These are phyloP conservation scores for Pollachius pollachius DNA, from an alignment of 2,113 vertebrate species.

Conservation along the genomic window DNA sequence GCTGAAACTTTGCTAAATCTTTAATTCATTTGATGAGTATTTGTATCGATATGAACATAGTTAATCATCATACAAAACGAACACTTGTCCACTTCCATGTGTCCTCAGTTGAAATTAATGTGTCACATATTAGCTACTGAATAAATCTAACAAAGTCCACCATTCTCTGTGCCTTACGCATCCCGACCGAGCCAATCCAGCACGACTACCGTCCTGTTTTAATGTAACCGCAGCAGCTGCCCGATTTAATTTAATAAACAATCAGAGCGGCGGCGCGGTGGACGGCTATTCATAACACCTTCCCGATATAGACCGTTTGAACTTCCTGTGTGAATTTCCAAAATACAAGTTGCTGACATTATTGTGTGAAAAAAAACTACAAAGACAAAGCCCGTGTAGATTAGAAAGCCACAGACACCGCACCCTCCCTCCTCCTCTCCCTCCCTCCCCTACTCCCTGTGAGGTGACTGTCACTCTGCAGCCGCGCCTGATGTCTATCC, in stretches of 20 bases:
- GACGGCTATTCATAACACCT: conserved; percentile 51
- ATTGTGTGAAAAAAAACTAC: neutral
- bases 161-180: neutral
- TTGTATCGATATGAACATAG: too few relatives aligned
- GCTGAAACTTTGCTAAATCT: too few relatives aligned
- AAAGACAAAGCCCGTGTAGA: conserved; percentile 17
- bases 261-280: conserved; percentile 32
- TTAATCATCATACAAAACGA: too few relatives aligned
- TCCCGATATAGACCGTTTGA: conserved; percentile 64
- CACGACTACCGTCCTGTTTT: neutral
- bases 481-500: conserved; percentile 57
- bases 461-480: conserved; percentile 51
- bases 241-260: conserved; percentile 43
- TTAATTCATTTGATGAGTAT: too few relatives aligned
- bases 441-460: conserved; percentile 22
- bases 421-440: conserved; percentile 11
- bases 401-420: conserved; percentile 40
- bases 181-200: neutral
- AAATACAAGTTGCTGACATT: neutral
- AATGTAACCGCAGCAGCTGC: conserved; percentile 22
- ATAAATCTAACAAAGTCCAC: too few relatives aligned
- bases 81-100: too few relatives aligned
- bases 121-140: neutral
- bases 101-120: too few relatives aligned
- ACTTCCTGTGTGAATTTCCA: conserved; percentile 57